phyloP scores from a whole-genome alignment of 2,797 vertebrate species.

The Helicolenus hilgendorfi region DNA sequence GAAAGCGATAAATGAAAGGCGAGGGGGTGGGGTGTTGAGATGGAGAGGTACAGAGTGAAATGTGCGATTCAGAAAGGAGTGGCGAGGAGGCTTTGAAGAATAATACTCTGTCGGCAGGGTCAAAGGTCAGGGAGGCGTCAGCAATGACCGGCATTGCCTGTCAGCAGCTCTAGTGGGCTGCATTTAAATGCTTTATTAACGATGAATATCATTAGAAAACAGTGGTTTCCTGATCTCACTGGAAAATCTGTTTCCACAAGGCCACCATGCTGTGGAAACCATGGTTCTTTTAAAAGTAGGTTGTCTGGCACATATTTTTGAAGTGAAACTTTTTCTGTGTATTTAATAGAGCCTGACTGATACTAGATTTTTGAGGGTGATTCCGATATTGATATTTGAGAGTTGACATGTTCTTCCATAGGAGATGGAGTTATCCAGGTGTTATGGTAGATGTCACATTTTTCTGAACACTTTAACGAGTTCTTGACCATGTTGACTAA shows the following conservation, averaged over 20 bases:
- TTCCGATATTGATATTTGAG: neutral
- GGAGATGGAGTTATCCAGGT: neutral
- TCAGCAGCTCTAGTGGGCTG: conserved; percentile 56
- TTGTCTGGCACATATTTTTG: conserved; percentile 14
- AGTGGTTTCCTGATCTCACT: conserved; percentile 35
- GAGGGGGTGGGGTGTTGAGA: conserved; percentile 13
- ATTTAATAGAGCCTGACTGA: neutral
- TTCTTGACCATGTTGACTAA: neutral
- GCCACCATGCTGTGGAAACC: conserved; percentile 27
- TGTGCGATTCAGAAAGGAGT: conserved; percentile 20
- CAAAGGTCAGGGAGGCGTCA: conserved; percentile 56
- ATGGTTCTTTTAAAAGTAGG: conserved; percentile 22
- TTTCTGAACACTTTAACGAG: neutral
- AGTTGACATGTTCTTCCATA: neutral
- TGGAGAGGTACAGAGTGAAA: conserved; percentile 21
- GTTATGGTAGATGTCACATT: neutral
- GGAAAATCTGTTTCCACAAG: conserved; percentile 50
- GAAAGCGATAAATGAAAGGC: conserved; percentile 45
- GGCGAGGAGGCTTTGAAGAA: conserved; percentile 44
- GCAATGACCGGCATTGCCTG: conserved; percentile 57
- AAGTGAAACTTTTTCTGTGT: neutral
- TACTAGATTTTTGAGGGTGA: neutral
- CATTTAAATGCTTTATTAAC: conserved; percentile 11
- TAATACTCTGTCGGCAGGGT: conserved; percentile 39
- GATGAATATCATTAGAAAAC: conserved; percentile 34